These are phyloP conservation scores for Dryocosmus kuriphilus DNA, from an alignment of 2,888 invertebrate species.

Conservation along the genomic window DNA sequence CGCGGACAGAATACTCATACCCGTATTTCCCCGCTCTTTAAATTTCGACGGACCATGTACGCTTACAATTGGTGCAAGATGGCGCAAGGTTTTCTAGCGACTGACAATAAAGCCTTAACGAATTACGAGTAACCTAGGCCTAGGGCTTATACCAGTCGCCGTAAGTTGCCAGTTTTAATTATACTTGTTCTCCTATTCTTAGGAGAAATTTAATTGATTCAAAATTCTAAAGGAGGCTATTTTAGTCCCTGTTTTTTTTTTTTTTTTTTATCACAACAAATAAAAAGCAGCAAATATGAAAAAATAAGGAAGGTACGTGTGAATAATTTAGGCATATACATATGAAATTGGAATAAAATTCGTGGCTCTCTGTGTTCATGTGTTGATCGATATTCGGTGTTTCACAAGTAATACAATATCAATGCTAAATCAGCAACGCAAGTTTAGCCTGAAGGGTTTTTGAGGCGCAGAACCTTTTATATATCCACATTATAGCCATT, in stretches of 20 bases:
- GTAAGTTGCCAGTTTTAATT: neutral
- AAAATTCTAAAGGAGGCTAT: neutral
- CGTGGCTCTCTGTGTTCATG: neutral
- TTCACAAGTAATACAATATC: neutral
- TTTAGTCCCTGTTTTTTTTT: neutral
- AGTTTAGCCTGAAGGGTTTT: neutral
- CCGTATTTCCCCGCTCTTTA: slow-evolving; percentile 30
- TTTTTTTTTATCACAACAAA: too few species aligned
- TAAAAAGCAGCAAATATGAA: too few species aligned
- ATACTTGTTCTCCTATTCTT: neutral
- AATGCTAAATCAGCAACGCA: neutral
- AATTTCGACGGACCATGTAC: slow-evolving; percentile 17
- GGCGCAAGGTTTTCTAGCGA: slow-evolving; percentile 11
- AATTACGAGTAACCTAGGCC: too few species aligned
- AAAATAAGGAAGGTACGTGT: too few species aligned
- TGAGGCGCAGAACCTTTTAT: neutral
- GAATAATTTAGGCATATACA: too few species aligned
- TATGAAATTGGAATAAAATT: too few species aligned
- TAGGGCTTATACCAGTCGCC: neutral
- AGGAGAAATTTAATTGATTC: neutral
- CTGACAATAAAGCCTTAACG: slow-evolving; percentile 1
- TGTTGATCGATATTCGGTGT: neutral
- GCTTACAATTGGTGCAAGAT: neutral
- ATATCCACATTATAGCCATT: neutral
- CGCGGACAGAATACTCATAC: slow-evolving; percentile 15